Percentiles rank a stretch among this genome's conserved stretches.
Conservation (phyloP, 2,113 vertebrate species). For the Sarotherodon lohbergeri region DNA sequence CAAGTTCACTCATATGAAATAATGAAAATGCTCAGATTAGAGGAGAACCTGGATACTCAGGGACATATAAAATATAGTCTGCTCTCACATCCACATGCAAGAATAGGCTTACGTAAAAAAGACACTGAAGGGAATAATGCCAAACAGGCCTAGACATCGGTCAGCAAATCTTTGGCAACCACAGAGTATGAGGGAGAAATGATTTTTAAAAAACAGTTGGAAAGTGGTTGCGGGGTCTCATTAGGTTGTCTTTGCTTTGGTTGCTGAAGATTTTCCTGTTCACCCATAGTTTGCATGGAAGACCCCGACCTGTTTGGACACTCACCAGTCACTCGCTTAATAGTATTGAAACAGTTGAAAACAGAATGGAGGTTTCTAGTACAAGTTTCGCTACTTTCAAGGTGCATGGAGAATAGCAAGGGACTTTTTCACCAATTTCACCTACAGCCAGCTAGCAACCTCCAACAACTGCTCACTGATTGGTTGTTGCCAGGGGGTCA, state of each 20-base stretch:
- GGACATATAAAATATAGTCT: neutral
- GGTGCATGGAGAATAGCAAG: neutral
- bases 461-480: neutral
- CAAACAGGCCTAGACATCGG: neutral
- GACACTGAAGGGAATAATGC: neutral
- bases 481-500: neutral
- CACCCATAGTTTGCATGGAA: neutral
- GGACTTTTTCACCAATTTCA: neutral
- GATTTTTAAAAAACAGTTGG: neutral
- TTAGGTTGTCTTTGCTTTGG: neutral
- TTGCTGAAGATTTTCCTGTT: neutral
- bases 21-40: neutral
- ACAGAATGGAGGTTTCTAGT: neutral
- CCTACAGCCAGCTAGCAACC: neutral
- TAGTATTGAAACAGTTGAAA: neutral
- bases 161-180: neutral
- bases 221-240: neutral
- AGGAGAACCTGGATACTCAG: neutral
- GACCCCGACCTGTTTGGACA: neutral
- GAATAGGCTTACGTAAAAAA: neutral
- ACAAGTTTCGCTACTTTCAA: neutral
- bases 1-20: neutral
- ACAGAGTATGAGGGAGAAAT: neutral
- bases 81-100: neutral
- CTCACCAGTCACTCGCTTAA: neutral